Percentiles rank a stretch among this genome's conserved stretches.
Conservation (phyloP, 2,113 vertebrate genomes). For the Haemorhous mexicanus region DNA sequence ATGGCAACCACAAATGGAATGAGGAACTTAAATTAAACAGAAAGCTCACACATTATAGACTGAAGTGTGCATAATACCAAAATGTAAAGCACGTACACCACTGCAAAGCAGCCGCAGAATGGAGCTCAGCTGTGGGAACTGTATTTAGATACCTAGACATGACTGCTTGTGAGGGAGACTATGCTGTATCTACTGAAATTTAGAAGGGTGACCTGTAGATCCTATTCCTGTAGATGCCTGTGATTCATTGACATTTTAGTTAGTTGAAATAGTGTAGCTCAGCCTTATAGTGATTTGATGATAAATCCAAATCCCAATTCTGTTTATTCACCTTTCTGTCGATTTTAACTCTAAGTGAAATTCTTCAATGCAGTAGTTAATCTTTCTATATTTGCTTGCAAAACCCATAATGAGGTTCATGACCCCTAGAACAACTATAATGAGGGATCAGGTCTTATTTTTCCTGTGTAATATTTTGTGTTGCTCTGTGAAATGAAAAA, state of each 20-base stretch:
- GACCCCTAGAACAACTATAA: neutral
- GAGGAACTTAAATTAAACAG: neutral
- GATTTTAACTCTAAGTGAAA: neutral
- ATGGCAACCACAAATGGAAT: neutral
- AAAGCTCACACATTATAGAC: conserved; percentile 1
- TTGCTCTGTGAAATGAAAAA: neutral
- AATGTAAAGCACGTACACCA: neutral
- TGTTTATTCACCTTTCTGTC: neutral
- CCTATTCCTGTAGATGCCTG: neutral
- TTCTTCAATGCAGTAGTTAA: neutral
- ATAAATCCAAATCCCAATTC: neutral
- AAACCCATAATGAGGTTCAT: neutral
- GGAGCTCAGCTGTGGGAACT: neutral
- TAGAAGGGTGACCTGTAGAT: neutral
- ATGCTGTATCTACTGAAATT: neutral
- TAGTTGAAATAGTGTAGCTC: neutral
- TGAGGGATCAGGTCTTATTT: neutral
- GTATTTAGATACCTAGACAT: neutral
- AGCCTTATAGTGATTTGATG: neutral
- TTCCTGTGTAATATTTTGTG: neutral
- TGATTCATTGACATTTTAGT: neutral
- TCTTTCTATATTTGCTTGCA: neutral
- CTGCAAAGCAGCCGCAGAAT: neutral
- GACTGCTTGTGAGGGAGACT: neutral
- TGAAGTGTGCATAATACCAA: neutral